A percentile compares a stretch with the other conserved stretches of the same genome.
Evolutionary conservation across 2,888 invertebrate species (phyloP).

Genomic region (Bursaphelenchus okinawaensis): DNA sequence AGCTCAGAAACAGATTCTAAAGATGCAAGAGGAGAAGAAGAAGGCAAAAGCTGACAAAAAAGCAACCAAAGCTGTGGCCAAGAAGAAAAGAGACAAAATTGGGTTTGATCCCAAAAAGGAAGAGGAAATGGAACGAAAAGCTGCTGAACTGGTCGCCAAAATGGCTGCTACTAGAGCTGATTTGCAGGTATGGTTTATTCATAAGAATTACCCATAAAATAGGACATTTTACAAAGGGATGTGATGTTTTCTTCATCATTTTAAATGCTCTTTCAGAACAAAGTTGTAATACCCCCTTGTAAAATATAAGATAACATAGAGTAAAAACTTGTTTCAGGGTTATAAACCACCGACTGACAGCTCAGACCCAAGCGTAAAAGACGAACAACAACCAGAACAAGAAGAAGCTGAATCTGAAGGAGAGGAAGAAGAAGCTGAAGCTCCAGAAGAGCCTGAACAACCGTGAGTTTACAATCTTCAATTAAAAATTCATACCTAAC

Average conservation of each 20-base stretch:
- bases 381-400: conserved; percentile 6
- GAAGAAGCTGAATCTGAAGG: conserved; percentile 1
- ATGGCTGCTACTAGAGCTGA: conserved; percentile 39
- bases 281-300: too few species aligned
- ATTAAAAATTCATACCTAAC: too few species aligned
- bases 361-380: neutral
- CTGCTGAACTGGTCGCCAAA: conserved; percentile 50
- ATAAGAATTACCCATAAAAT: too few species aligned
- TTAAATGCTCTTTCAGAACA: too few species aligned
- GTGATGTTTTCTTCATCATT: too few species aligned
- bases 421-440: conserved; percentile 5
- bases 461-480: too few species aligned
- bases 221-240: too few species aligned
- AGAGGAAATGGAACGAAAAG: conserved; percentile 49
- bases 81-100: conserved; percentile 29
- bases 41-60: conserved; percentile 51
- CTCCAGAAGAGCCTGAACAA: conserved; percentile 3
- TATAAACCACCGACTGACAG: conserved; percentile 36
- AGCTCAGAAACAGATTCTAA: conserved; percentile 37
- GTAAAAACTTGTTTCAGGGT: too few species aligned
- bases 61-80: conserved; percentile 26
- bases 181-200: conserved; percentile 20
- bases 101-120: conserved; percentile 45
- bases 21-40: conserved; percentile 43
- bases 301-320: too few species aligned